A percentile compares a stretch with the other conserved stretches of the same genome.
Evolutionary conservation across 2,888 invertebrate species (phyloP).

Genomic region (Callosobruchus maculatus): DNA sequence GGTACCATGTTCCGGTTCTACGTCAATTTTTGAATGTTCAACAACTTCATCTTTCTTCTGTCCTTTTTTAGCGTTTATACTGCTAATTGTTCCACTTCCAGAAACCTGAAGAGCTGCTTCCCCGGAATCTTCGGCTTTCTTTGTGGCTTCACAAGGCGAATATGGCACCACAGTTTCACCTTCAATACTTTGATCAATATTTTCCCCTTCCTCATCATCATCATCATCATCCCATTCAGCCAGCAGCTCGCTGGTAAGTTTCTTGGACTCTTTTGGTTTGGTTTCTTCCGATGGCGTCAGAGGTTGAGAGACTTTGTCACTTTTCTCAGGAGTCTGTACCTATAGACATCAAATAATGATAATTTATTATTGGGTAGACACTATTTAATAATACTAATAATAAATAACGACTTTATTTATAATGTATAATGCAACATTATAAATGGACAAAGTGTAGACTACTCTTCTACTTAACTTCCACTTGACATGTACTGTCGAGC

Average conservation of each 20-base stretch:
- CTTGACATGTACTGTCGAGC: too few relatives aligned
- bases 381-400: too few relatives aligned
- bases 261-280: slow-evolving; percentile 39
- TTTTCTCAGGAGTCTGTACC: background rate
- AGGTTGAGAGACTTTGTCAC: background rate
- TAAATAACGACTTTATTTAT: too few relatives aligned
- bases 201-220: slow-evolving; percentile 38
- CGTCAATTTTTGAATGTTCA: background rate
- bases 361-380: background rate
- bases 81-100: background rate
- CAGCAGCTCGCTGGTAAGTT: slow-evolving; percentile 64
- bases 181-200: background rate
- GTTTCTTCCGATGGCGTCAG: slow-evolving; percentile 9
- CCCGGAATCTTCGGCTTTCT: background rate
- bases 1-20: background rate
- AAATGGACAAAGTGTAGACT: too few relatives aligned
- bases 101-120: background rate
- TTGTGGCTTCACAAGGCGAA: background rate
- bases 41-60: background rate
- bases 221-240: slow-evolving; percentile 72
- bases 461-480: too few relatives aligned
- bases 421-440: too few relatives aligned
- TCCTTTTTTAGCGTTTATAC: background rate
- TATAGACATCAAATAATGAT: background rate
- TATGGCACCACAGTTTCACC: background rate